Percentiles rank a stretch among this genome's conserved stretches.
Evolutionary conservation across 2,888 invertebrate genomes (phyloP).

Genomic region (Antheraea assamensis): DNA sequence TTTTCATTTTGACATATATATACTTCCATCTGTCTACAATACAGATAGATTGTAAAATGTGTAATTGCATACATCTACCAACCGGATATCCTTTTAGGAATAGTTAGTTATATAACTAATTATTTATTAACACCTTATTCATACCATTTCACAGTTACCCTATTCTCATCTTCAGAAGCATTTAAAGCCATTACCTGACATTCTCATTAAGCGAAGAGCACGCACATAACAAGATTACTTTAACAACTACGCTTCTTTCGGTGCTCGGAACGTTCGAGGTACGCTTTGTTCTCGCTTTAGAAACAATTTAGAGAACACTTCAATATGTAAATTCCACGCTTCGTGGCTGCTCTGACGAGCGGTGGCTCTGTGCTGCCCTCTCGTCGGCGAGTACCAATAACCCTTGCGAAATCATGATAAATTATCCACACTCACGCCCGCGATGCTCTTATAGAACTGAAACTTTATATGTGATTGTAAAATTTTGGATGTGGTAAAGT

Average conservation of each 20-base stretch:
- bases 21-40: not conserved
- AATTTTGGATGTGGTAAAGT: slow-evolving; percentile 48
- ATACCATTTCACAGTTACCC: slow-evolving; percentile 9
- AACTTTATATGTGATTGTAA: slow-evolving; percentile 26
- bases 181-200: slow-evolving; percentile 22
- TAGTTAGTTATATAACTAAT: not conserved
- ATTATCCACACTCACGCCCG: slow-evolving; percentile 78
- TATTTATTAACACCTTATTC: slow-evolving; percentile 14
- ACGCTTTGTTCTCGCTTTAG: slow-evolving; percentile 38
- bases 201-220: slow-evolving; percentile 31
- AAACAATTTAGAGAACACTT: slow-evolving; percentile 65
- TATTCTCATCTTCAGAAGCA: slow-evolving; percentile 17
- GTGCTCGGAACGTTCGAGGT: slow-evolving; percentile 22
- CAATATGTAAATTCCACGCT: slow-evolving; percentile 68
- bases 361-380: slow-evolving; percentile 60
- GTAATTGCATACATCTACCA: not conserved
- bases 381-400: slow-evolving; percentile 68
- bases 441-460: slow-evolving; percentile 56
- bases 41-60: not conserved
- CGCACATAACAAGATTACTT: slow-evolving; percentile 30
- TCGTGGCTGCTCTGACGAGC: slow-evolving; percentile 48
- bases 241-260: slow-evolving; percentile 25
- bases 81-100: not conserved
- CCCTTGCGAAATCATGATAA: slow-evolving; percentile 79
- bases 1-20: not conserved